A percentile compares a stretch with the other conserved stretches of the same genome.
Evolutionary conservation across 1,140 invertebrate species (phyloP).

Genomic region (fruit fly (Drosophila melanogaster)): Release_6_plus_ISO1_MT NT_033779.5:3925001-3925500

Average conservation of each 20-base stretch:
- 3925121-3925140: conserved; percentile 50
- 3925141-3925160: conserved; percentile 57
- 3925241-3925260: conserved; percentile 11
- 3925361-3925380: background rate
- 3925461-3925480: conserved; percentile 8
- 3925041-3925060: conserved; percentile 38
- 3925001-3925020: conserved; percentile 11
- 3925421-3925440: too few species aligned
- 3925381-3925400: background rate
- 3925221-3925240: conserved; percentile 33
- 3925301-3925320: conserved; percentile 4
- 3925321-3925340: conserved; percentile 4
- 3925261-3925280: conserved; percentile 30
- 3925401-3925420: background rate
- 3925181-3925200: conserved; percentile 48
- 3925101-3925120: conserved; percentile 62
- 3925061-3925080: conserved; percentile 24
- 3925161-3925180: conserved; percentile 50
- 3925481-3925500: conserved; percentile 25
- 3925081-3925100: conserved; percentile 69
- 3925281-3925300: conserved; percentile 58
- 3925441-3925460: too few species aligned
- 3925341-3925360: conserved; percentile 17
- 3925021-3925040: conserved; percentile 21
- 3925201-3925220: conserved; percentile 37